A percentile compares a stretch with the other conserved stretches of the same genome.
phyloP scores from a whole-genome alignment of 2,888 invertebrate species.

The Brassicogethes aeneus region DNA sequence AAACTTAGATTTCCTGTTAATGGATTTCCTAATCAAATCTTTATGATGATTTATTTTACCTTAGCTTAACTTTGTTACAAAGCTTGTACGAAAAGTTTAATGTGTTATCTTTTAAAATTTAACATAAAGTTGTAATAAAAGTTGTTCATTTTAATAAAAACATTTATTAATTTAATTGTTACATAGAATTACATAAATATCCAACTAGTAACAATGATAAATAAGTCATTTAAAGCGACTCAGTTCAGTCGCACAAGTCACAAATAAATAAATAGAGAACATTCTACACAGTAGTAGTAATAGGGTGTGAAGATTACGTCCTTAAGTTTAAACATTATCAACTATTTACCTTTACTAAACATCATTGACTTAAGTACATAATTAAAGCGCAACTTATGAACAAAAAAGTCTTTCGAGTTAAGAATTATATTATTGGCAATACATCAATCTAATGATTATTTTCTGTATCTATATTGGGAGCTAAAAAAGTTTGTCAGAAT shows the following conservation, averaged over 20 bases:
- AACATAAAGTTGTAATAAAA: no score
- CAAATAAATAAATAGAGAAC: conserved; percentile 11
- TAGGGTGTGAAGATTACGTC: background rate
- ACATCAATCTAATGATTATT: conserved; percentile 3
- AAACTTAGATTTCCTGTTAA: no score
- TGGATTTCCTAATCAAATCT: no score
- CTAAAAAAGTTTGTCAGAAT: conserved; percentile 35
- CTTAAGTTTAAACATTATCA: background rate
- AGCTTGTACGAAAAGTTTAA: no score
- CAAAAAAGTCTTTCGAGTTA: background rate
- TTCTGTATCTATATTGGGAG: conserved; percentile 25
- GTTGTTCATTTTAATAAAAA: conserved; percentile 8
- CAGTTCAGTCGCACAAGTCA: background rate
- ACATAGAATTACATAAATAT: conserved; percentile 12
- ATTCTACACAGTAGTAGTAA: conserved; percentile 10
- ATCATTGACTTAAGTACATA: background rate
- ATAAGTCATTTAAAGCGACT: conserved; percentile 2
- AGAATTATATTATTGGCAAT: conserved; percentile 1
- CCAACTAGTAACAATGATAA: conserved; percentile 14
- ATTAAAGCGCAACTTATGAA: background rate
- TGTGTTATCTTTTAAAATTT: no score
- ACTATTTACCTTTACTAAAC: background rate
- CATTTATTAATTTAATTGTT: conserved; percentile 11
- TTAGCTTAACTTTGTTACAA: no score
- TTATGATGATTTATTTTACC: no score